Percentiles rank a stretch among this genome's conserved stretches.
Evolutionary conservation across 2,888 invertebrate species (phyloP).

Genomic region (Pammene fasciana): DNA sequence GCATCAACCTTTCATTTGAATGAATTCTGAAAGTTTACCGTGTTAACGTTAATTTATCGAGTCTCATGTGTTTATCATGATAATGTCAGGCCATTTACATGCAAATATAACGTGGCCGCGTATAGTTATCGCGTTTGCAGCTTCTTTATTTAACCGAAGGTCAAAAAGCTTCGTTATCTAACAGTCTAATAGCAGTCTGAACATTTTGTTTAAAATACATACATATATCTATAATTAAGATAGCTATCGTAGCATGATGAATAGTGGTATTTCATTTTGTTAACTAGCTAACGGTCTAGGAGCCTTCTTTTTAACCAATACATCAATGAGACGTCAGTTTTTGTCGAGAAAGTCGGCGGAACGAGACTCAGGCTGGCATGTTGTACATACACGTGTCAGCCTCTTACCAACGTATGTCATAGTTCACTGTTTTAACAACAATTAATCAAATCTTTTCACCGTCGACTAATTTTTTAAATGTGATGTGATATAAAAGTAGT

Average conservation of each 20-base stretch:
- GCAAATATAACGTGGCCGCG: conserved; percentile 56
- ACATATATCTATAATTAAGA: conserved; percentile 55
- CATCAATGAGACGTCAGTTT: conserved; percentile 77
- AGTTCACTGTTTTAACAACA: conserved; percentile 75
- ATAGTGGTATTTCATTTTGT: conserved; percentile 69
- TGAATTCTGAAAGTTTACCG: conserved; percentile 27
- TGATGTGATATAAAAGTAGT: conserved; percentile 14
- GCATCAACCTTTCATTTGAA: conserved; percentile 24
- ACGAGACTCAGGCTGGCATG: conserved; percentile 57
- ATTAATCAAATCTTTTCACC: conserved; percentile 66
- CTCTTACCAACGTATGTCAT: conserved; percentile 65
- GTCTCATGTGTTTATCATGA: conserved; percentile 55
- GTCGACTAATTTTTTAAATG: conserved; percentile 57
- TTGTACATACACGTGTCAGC: conserved; percentile 57
- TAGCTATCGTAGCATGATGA: conserved; percentile 64
- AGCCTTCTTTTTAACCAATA: conserved; percentile 69
- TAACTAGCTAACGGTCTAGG: conserved; percentile 72
- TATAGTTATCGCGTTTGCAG: conserved; percentile 52
- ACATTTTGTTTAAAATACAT: conserved; percentile 47
- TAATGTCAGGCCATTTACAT: conserved; percentile 61
- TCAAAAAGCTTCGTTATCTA: conserved; percentile 45
- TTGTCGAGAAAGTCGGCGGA: conserved; percentile 54
- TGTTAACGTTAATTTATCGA: conserved; percentile 49
- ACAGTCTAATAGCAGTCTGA: conserved; percentile 34
- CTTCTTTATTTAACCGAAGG: conserved; percentile 50